Evolutionary conservation across 2,888 invertebrate species (phyloP).

Genomic region (Catocala fraxini): DNA sequence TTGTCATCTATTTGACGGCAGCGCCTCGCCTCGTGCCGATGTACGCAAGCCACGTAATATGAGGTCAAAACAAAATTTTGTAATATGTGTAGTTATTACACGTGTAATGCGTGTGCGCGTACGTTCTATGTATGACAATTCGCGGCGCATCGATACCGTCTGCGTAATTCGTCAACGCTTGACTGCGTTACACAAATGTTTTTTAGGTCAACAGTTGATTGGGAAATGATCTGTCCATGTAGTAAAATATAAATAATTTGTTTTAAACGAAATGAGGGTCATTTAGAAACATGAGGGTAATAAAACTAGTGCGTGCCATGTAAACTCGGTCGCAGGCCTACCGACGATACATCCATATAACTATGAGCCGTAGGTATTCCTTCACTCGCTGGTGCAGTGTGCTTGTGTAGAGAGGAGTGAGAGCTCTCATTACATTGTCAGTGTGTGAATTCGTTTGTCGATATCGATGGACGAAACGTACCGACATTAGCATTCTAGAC

Average conservation of each 20-base stretch:
- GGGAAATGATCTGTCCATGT: slow-evolving; percentile 85
- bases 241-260: slow-evolving; percentile 87
- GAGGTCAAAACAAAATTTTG: slow-evolving; percentile 11
- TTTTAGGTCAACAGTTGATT: slow-evolving; percentile 85
- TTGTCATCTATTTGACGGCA: not conserved
- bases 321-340: slow-evolving; percentile 81
- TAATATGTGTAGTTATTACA: slow-evolving; percentile 17
- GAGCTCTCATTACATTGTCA: slow-evolving; percentile 65
- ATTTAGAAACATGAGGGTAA: slow-evolving; percentile 88
- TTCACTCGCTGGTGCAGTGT: slow-evolving; percentile 41
- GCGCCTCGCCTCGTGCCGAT: not conserved
- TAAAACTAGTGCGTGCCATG: slow-evolving; percentile 86
- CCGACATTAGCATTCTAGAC: slow-evolving; percentile 81
- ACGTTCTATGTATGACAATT: slow-evolving; percentile 59
- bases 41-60: slow-evolving; percentile 6
- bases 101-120: slow-evolving; percentile 25
- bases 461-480: slow-evolving; percentile 73
- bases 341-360: slow-evolving; percentile 63
- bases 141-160: slow-evolving; percentile 70
- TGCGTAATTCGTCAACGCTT: slow-evolving; percentile 81
- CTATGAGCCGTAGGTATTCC: slow-evolving; percentile 63
- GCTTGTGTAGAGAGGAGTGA: slow-evolving; percentile 50
- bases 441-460: slow-evolving; percentile 63
- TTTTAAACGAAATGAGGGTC: slow-evolving; percentile 85
- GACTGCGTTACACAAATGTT: slow-evolving; percentile 81